phyloP scores from a whole-genome alignment of 2,888 invertebrate species.

The Cheilosia scutellata region DNA sequence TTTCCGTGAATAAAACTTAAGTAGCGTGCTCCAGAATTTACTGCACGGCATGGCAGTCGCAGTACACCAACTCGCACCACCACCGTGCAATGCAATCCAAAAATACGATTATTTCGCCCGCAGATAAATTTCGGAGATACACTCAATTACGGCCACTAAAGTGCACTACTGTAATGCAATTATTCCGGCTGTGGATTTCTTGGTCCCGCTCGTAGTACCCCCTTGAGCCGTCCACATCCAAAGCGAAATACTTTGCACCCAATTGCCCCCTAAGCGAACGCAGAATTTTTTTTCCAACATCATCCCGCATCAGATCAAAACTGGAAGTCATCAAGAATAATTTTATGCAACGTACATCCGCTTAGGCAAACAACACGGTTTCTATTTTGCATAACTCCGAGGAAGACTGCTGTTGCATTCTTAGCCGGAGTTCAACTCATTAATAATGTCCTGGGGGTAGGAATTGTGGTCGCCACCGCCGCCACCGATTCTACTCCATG shows the following conservation, averaged over 20 bases:
- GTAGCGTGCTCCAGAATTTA: slow-evolving; percentile 39
- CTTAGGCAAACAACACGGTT: slow-evolving; percentile 44
- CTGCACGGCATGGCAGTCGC: no score
- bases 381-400: slow-evolving; percentile 53
- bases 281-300: neutral
- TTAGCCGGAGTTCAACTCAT: slow-evolving; percentile 64
- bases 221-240: neutral
- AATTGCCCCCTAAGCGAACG: slow-evolving; percentile 47
- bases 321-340: slow-evolving; percentile 14
- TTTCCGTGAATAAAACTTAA: slow-evolving; percentile 58
- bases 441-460: slow-evolving; percentile 62
- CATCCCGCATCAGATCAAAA: slow-evolving; percentile 9
- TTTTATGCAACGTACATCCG: slow-evolving; percentile 53
- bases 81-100: neutral
- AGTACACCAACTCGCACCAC: neutral
- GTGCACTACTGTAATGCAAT: slow-evolving; percentile 74
- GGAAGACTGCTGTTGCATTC: slow-evolving; percentile 26
- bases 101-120: slow-evolving; percentile 62
- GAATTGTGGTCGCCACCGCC: neutral
- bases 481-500: neutral
- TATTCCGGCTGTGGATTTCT: slow-evolving; percentile 50
- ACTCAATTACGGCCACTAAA: slow-evolving; percentile 69
- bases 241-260: slow-evolving; percentile 64
- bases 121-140: slow-evolving; percentile 72
- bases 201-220: neutral